Conservation (phyloP, 2,888 invertebrate species). For the Disparrhopalites patrizii region DNA sequence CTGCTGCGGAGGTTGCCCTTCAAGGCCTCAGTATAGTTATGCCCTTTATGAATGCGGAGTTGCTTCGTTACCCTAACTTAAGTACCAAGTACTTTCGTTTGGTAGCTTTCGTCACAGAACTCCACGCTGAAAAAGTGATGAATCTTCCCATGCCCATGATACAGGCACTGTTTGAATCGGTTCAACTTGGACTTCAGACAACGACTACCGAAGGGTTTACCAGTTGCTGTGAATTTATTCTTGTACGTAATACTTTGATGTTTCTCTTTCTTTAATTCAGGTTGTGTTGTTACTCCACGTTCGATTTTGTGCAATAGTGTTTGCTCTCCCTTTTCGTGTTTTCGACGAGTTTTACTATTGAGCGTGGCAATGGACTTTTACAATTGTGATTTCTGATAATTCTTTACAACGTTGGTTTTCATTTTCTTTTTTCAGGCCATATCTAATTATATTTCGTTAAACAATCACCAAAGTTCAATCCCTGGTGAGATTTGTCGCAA, state of each 20-base stretch:
- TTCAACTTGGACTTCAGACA: conserved; percentile 61
- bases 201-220: conserved; percentile 59
- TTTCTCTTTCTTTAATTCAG: too few species aligned
- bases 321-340: too few species aligned
- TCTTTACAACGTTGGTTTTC: neutral
- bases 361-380: too few species aligned
- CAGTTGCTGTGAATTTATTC: conserved; percentile 60
- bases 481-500: conserved; percentile 41
- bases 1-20: conserved; percentile 63
- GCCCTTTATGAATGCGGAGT: conserved; percentile 67
- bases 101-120: conserved; percentile 26
- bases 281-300: too few species aligned
- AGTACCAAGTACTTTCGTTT: conserved; percentile 61
- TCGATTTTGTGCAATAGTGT: too few species aligned
- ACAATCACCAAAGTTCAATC: conserved; percentile 35
- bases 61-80: conserved; percentile 66
- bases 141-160: conserved; percentile 56
- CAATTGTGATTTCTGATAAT: too few species aligned
- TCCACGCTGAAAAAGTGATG: conserved; percentile 44
- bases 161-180: conserved; percentile 57
- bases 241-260: conserved; percentile 46
- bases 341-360: too few species aligned
- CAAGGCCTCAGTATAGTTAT: conserved; percentile 67
- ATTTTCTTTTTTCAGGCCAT: conserved; percentile 33
- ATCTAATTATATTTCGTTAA: conserved; percentile 39